phyloP scores from a whole-genome alignment of 2,113 vertebrate genomes.

The Gadus macrocephalus region DNA sequence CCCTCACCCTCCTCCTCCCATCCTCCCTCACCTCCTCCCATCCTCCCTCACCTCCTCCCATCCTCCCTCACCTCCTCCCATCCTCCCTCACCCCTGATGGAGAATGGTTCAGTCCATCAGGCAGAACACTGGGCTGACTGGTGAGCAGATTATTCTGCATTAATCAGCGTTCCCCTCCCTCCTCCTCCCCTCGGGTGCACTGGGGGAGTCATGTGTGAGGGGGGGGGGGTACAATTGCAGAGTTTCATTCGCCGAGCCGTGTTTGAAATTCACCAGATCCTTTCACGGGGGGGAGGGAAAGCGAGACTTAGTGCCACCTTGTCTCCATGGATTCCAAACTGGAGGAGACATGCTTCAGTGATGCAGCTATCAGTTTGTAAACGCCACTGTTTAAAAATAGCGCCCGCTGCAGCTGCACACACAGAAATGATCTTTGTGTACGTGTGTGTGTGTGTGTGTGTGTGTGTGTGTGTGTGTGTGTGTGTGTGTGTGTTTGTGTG shows the following conservation, averaged over 20 bases:
- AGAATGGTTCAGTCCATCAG: slow-evolving; percentile 54
- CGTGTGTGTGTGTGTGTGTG: slow-evolving; percentile 11
- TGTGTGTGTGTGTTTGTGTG: slow-evolving; percentile 4
- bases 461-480: slow-evolving; percentile 12
- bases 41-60: background rate
- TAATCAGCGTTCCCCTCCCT: slow-evolving; percentile 35
- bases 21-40: background rate
- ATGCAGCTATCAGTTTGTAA: background rate
- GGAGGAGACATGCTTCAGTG: background rate
- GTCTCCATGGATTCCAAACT: slow-evolving; percentile 8
- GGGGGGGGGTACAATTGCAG: slow-evolving; percentile 2
- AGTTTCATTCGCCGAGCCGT: slow-evolving; percentile 18
- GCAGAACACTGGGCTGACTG: slow-evolving; percentile 44
- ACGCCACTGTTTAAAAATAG: slow-evolving; percentile 3
- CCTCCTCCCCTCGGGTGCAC: background rate
- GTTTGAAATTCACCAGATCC: slow-evolving; percentile 35
- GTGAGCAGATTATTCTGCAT: slow-evolving; percentile 35
- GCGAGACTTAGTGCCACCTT: slow-evolving; percentile 14
- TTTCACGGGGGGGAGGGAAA: slow-evolving; percentile 6
- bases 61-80: background rate
- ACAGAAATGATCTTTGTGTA: background rate
- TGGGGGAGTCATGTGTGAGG: slow-evolving; percentile 26
- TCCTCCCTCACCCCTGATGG: slow-evolving; percentile 12
- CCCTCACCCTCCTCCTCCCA: background rate
- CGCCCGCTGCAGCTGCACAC: background rate